Evolutionary conservation across 2,113 vertebrate species (phyloP).

Genomic region (Ptilonorhynchus violaceus): DNA sequence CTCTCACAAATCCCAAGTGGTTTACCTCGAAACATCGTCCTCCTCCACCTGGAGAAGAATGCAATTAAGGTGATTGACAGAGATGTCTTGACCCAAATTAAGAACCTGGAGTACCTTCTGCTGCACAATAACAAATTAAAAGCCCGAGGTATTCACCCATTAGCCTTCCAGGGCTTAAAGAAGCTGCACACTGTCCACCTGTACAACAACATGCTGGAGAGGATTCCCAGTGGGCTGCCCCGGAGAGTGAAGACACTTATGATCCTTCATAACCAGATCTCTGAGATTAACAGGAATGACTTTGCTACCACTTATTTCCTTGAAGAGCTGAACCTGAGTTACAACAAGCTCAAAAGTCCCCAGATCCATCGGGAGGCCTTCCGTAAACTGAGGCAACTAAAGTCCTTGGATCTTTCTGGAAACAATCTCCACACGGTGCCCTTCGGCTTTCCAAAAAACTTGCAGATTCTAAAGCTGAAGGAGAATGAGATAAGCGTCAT

Average conservation of each 20-base stretch:
- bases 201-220: constrained; percentile 94
- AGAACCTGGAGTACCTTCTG: constrained; percentile 92
- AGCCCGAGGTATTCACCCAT: constrained; percentile 84
- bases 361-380: constrained; percentile 90
- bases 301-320: constrained; percentile 88
- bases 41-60: constrained; percentile 96
- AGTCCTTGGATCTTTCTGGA: constrained; percentile 90
- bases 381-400: constrained; percentile 88
- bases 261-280: constrained; percentile 92
- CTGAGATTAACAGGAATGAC: constrained; percentile 89
- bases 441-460: constrained; percentile 87
- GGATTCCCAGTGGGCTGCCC: constrained; percentile 89
- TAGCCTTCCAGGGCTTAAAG: constrained; percentile 92
- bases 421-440: constrained; percentile 84
- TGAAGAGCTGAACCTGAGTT: constrained; percentile 95
- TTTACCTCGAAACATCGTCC: constrained; percentile 88
- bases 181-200: constrained; percentile 95
- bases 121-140: constrained; percentile 93
- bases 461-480: constrained; percentile 87
- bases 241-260: constrained; percentile 92
- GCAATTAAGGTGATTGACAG: constrained; percentile 82
- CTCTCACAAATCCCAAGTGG: constrained; percentile 86
- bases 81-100: constrained; percentile 83
- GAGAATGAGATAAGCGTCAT: constrained; percentile 85
- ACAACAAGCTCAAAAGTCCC: constrained; percentile 88